phyloP scores from a whole-genome alignment of 2,797 vertebrate species.

The Lutra lutra region DNA sequence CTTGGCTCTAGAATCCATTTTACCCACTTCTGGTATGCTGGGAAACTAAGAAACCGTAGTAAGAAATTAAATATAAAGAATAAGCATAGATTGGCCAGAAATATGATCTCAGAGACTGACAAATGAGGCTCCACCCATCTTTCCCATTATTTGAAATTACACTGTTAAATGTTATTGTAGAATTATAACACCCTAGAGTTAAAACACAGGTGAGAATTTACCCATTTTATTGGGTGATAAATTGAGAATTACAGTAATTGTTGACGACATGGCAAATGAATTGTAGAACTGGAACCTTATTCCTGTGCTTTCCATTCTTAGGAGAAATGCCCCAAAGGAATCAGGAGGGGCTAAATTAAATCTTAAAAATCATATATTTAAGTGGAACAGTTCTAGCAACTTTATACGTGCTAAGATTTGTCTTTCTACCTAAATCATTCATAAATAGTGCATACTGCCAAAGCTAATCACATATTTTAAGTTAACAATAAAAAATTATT shows the following conservation, averaged over 20 bases:
- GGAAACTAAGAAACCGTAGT: background rate
- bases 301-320: background rate
- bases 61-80: background rate
- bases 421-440: background rate
- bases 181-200: background rate
- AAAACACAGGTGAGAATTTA: background rate
- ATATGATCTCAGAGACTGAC: background rate
- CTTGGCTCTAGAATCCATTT: background rate
- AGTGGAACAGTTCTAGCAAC: background rate
- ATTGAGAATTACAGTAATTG: background rate
- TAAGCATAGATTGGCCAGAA: background rate
- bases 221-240: background rate
- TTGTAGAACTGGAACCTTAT: background rate
- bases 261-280: background rate
- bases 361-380: background rate
- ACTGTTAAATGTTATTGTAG: background rate
- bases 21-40: background rate
- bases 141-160: background rate
- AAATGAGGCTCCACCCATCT: background rate
- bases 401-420: background rate
- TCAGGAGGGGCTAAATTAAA: background rate
- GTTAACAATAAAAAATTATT: conserved; percentile 19
- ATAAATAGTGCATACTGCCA: background rate
- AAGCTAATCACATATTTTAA: conserved; percentile 16
- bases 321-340: background rate